Base-by-base conservation (phyloP, 2,113 vertebrate species). In the Daboia siamensis region DNA sequence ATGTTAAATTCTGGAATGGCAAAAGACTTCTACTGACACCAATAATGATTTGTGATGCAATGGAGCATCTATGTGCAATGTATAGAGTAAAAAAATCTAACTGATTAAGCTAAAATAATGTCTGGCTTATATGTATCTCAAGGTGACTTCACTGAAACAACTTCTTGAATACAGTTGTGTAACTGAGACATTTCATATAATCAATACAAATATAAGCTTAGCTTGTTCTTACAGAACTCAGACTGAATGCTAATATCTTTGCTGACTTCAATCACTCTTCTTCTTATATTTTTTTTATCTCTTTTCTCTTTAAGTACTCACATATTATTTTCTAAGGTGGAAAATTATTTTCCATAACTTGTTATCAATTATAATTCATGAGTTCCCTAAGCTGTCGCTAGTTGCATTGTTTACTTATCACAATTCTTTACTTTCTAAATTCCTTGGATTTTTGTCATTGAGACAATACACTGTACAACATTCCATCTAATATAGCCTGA, bases 331-430 rank as follows among this genome's bases (percentile, higher is more conserved):
- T 26, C 44, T 39, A 87, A 90, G 88, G 86, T 80, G 64, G 86
- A 88, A 88, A 91, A 80, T 84, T 56, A 90, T 86, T 26, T 93
- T 92, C 88, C 91, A 61, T 86, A 90, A 90, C 90, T 90, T 86
- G 86, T 90, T 93, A 86, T 90, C 92, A 90, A 86, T 90, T 33
- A 93, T 90, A 90, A 90, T 93, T 90, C 92, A 20, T 90, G 48
- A 51, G 48, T 51, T 69, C 52, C 86, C 44, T 13, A 80, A 87
- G 15, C 52, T 54, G 80, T 91, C 52, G 88, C 90, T 51, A 51
- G 44, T 88, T 91, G 86, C 12, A 1, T 84, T 91, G 86, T 84
- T 84, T 61, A n/a, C 44, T 11, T 54, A n/a, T 93, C 86, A 91
- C 59, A 84, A 59, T 90, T 88, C 61, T 84, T 91, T 91, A 88